Percentiles rank a stretch among this genome's conserved stretches.
Evolutionary conservation across 2,797 vertebrate species (phyloP).

Genomic region (Poecilia wingei): DNA sequence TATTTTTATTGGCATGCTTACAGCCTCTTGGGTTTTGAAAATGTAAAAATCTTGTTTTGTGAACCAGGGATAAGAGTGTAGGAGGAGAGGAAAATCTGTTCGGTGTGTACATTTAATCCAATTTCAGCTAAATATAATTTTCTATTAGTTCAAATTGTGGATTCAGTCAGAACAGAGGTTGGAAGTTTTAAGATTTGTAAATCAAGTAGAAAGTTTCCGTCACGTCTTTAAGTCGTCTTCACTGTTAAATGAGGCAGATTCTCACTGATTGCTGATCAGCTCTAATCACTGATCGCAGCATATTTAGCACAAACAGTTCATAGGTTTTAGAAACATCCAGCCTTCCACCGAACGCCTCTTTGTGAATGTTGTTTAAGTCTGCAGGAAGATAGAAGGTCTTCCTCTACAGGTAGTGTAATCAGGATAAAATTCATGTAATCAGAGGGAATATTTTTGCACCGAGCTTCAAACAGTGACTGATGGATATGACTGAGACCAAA

Average conservation of each 20-base stretch:
- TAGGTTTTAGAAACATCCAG: not conserved
- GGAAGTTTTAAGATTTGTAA: not conserved
- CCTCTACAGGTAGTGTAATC: not conserved
- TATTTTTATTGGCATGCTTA: not conserved
- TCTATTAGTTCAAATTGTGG: not conserved
- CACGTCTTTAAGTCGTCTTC: not conserved
- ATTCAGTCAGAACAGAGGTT: not conserved
- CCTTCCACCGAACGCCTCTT: not conserved
- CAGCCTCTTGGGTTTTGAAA: not conserved
- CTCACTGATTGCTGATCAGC: not conserved
- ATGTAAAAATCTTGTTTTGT: not conserved
- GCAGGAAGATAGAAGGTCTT: not conserved
- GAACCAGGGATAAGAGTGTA: not conserved
- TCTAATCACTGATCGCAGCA: not conserved
- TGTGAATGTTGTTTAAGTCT: not conserved
- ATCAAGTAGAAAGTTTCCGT: not conserved
- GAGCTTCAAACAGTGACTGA: not conserved
- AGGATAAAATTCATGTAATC: not conserved
- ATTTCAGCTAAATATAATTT: not conserved
- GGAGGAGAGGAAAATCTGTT: not conserved
- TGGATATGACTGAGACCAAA: constrained; percentile 7
- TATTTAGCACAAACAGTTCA: not conserved
- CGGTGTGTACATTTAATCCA: not conserved
- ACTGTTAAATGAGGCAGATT: not conserved
- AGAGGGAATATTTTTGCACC: not conserved